A percentile compares a stretch with the other conserved stretches of the same genome.
Evolutionary conservation across 2,888 invertebrate species (phyloP).

Genomic region (Rhodophaea formosa): DNA sequence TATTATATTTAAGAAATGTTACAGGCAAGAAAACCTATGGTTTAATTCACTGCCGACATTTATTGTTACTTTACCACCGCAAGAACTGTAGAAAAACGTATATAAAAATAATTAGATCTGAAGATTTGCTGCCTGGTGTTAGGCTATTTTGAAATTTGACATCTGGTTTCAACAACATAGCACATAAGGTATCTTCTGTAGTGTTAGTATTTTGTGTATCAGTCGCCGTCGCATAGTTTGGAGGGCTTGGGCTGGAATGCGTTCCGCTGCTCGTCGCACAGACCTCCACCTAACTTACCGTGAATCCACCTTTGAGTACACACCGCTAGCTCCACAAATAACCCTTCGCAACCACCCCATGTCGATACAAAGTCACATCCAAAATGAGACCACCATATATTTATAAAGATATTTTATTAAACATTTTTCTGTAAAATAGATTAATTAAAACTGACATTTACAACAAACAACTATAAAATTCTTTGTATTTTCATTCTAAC

Average conservation of each 20-base stretch:
- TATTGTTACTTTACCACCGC: no score
- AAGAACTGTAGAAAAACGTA: no score
- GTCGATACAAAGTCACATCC: conserved; percentile 20
- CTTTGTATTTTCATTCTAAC: conserved; percentile 70
- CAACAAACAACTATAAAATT: conserved; percentile 81
- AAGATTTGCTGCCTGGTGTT: no score
- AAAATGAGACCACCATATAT: conserved; percentile 36
- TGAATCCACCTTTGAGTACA: conserved; percentile 34
- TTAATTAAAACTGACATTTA: conserved; percentile 80
- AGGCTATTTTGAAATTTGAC: no score
- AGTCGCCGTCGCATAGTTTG: conserved; percentile 51
- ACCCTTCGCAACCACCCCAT: conserved; percentile 32
- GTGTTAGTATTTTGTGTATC: conserved; percentile 21
- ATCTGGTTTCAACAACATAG: no score
- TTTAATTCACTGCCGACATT: no score
- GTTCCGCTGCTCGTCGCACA: conserved; percentile 46
- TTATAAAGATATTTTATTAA: conserved; percentile 81
- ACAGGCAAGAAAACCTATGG: no score
- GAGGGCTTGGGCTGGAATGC: conserved; percentile 50
- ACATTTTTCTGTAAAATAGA: conserved; percentile 80
- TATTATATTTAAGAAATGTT: no score
- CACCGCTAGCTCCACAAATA: conserved; percentile 34
- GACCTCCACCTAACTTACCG: conserved; percentile 31
- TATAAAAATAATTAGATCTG: no score
- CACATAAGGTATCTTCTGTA: neutral